Evolutionary conservation across 2,797 vertebrate species (phyloP), one percentile per base, ranked within the genome.

Genomic region (Melanotaenia pygmaea): DNA sequence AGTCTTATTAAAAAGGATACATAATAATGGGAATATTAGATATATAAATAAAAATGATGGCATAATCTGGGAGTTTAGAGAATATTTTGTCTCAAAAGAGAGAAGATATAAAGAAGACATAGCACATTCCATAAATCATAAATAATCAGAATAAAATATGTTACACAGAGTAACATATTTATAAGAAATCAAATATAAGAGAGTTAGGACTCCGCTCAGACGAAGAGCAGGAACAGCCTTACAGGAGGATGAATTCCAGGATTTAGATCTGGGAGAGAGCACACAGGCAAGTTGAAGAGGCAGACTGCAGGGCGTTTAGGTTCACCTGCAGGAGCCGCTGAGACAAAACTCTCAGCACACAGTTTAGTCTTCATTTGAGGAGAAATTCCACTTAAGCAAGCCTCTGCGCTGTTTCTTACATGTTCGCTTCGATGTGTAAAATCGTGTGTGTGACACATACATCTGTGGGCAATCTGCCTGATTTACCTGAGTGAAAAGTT

Each of bases 251-350:
- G 76, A 79, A 84, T 86, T 70, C 79, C 67, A 85, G 83, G 68
- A 75, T 84, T 84, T 65, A 26, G 69, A 73, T 83, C 67, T 71
- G 70, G 67, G 79, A 85, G 79, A 77, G 90, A 86, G 91, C 86
- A 83, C 77, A 75, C 58, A 66, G 84, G 67, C 69, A 28, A 38
- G 70, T 88, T 87, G 81, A 90, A 82, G 74, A 81, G 83, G 59
- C 73, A 74, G 66, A 68, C 74, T 3, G 28, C 60, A 32, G 78
- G 86, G 80, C 80, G 70, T 89, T 82, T 64, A 66, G 90, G 88
- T 89, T 93, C 89, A 91, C 87, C 89, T 88, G 83, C 75, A 58
- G 70, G 64, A 71, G 83, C 86, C 20, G 81, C 77, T 83, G 82
- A 22, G 18, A 10, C 5, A 8, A 22, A 62, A 16, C 16, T 32